Evolutionary conservation across 2,797 vertebrate species (phyloP).

Genomic region (Chrysolophus pictus): DNA sequence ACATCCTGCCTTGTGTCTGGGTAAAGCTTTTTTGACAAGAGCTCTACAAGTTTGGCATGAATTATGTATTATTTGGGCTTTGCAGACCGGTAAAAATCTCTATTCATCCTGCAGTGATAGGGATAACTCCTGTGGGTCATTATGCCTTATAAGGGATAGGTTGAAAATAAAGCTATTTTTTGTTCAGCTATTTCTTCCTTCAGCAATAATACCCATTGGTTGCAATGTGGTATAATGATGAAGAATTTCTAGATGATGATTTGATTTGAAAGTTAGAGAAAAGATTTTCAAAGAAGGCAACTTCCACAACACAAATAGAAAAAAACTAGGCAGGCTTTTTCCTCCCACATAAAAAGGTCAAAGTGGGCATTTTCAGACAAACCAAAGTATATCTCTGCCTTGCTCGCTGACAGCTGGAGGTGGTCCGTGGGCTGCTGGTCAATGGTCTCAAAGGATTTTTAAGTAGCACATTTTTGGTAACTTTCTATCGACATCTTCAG

Average conservation of each 20-base stretch:
- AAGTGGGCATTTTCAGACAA: background rate
- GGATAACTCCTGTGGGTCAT: background rate
- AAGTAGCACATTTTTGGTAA: background rate
- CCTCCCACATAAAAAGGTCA: background rate
- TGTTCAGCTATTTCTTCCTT: background rate
- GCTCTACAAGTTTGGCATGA: constrained; percentile 19
- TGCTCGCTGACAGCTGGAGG: background rate
- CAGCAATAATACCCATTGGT: background rate
- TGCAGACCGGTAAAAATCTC: background rate
- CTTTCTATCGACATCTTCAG: background rate
- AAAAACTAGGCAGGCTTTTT: background rate
- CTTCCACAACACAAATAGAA: background rate
- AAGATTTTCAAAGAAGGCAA: background rate
- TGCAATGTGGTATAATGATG: background rate
- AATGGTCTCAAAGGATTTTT: background rate
- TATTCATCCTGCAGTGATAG: background rate
- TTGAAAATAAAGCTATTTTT: constrained; percentile 36
- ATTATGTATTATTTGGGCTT: constrained; percentile 45
- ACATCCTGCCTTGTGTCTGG: background rate
- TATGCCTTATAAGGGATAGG: background rate
- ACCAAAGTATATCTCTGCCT: background rate
- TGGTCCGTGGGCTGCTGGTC: background rate
- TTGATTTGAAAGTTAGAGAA: background rate
- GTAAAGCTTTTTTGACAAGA: constrained; percentile 50
- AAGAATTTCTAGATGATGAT: background rate